A percentile compares a stretch with the other conserved stretches of the same genome.
Evolutionary conservation across 2,797 vertebrate species (phyloP).

Genomic region (Poecilia gillii): DNA sequence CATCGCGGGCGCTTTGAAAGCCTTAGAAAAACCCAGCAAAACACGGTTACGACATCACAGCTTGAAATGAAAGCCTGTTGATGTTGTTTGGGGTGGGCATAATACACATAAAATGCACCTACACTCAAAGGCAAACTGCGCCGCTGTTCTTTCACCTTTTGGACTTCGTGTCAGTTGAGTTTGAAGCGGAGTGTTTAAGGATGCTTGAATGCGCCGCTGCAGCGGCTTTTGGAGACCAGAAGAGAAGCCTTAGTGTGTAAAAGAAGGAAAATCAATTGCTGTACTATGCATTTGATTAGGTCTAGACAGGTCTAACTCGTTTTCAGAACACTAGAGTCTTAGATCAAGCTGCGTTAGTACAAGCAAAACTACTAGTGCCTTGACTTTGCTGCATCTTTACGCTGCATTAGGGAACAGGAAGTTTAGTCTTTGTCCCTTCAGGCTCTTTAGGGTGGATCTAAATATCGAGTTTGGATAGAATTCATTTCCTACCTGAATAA

Average conservation of each 20-base stretch:
- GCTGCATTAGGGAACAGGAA: neutral
- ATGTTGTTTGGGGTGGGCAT: slow-evolving; percentile 34
- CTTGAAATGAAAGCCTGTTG: slow-evolving; percentile 69
- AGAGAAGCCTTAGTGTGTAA: neutral
- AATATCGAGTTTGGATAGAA: neutral
- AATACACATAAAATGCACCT: slow-evolving; percentile 28
- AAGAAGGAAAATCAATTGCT: neutral
- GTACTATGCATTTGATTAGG: neutral
- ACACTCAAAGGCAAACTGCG: slow-evolving; percentile 31
- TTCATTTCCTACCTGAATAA: neutral
- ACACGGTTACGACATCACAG: slow-evolving; percentile 64
- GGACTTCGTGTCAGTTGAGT: neutral
- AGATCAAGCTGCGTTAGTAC: neutral
- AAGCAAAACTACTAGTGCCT: neutral
- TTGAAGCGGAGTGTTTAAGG: slow-evolving; percentile 17
- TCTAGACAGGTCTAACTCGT: neutral
- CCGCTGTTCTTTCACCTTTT: slow-evolving; percentile 40
- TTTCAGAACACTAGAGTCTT: neutral
- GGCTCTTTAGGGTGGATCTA: neutral
- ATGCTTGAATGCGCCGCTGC: slow-evolving; percentile 32
- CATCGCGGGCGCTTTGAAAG: slow-evolving; percentile 53
- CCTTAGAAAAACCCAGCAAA: slow-evolving; percentile 59
- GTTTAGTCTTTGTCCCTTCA: neutral
- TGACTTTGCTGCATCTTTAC: neutral
- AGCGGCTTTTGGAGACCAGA: slow-evolving; percentile 1